Conservation (phyloP, 2,113 vertebrate species). For the Falcunculus frontatus region DNA sequence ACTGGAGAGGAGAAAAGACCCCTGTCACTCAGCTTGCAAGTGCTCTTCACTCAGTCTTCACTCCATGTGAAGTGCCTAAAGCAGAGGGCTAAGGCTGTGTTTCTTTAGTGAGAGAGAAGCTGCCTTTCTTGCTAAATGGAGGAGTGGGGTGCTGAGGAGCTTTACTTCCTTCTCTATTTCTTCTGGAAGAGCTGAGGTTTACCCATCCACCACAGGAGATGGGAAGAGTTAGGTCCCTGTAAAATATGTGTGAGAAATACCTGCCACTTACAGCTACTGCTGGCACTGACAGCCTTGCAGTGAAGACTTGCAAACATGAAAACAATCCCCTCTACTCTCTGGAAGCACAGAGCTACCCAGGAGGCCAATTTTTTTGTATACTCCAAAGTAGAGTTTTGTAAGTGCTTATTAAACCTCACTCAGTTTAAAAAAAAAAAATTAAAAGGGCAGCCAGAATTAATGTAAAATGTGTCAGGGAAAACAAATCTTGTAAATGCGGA, state of each 20-base stretch:
- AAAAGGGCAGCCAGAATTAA: neutral
- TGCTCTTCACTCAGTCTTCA: neutral
- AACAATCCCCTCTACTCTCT: slow-evolving; percentile 16
- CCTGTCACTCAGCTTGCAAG: neutral
- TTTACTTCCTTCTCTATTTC: neutral
- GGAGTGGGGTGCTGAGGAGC: neutral
- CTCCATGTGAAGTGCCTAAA: neutral
- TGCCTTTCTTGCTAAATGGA: neutral
- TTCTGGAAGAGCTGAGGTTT: neutral
- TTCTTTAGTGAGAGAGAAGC: neutral
- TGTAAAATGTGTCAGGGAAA: neutral
- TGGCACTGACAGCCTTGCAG: neutral
- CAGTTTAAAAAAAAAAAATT: neutral
- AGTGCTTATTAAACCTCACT: slow-evolving; percentile 19
- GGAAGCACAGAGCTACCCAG: slow-evolving; percentile 18
- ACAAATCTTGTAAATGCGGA: neutral
- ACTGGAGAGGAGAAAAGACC: neutral
- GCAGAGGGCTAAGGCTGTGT: neutral
- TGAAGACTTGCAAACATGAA: neutral
- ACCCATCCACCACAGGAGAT: neutral
- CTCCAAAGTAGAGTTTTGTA: slow-evolving; percentile 12
- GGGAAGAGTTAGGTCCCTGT: neutral
- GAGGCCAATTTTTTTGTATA: slow-evolving; percentile 30
- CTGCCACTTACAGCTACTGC: neutral
- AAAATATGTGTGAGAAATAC: neutral